phyloP scores from a whole-genome alignment of 2,797 vertebrate species.

The Chelonia mydas region DNA sequence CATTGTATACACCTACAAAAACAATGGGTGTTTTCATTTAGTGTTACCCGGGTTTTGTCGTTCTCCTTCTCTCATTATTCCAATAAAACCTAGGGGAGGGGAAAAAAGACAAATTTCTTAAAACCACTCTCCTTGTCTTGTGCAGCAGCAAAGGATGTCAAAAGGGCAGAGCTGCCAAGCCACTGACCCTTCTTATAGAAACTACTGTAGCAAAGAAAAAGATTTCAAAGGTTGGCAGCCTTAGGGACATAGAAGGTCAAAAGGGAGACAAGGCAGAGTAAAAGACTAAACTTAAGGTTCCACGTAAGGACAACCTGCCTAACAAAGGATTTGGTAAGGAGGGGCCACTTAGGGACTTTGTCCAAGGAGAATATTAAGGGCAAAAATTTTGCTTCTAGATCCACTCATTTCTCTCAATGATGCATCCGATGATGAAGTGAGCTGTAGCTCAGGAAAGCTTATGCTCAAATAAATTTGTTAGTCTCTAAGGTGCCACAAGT shows the following conservation, averaged over 20 bases:
- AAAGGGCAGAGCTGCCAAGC: slow-evolving; percentile 52
- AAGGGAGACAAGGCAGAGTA: not conserved
- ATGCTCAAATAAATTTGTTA: no score
- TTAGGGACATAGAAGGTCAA: not conserved
- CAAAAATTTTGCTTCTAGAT: no score
- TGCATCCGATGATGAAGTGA: not conserved
- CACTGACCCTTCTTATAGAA: not conserved
- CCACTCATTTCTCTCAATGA: not conserved
- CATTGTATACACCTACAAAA: not conserved
- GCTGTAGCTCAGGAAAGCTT: no score
- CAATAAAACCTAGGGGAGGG: not conserved
- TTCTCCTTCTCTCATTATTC: not conserved
- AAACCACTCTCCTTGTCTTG: not conserved
- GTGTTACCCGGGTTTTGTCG: not conserved
- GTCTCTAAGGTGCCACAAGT: no score
- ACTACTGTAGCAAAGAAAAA: slow-evolving; percentile 18
- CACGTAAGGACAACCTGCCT: not conserved
- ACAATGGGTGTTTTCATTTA: not conserved
- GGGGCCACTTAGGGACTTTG: not conserved
- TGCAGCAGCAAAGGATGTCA: not conserved
- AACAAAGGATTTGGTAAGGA: not conserved
- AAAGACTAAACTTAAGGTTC: not conserved
- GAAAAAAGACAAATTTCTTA: not conserved
- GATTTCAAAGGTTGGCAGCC: slow-evolving; percentile 56
- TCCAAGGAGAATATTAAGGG: not conserved